Percentiles rank a stretch among this genome's conserved stretches.
phyloP scores from a whole-genome alignment of 2,113 vertebrate genomes.

The Takifugu flavidus region DNA sequence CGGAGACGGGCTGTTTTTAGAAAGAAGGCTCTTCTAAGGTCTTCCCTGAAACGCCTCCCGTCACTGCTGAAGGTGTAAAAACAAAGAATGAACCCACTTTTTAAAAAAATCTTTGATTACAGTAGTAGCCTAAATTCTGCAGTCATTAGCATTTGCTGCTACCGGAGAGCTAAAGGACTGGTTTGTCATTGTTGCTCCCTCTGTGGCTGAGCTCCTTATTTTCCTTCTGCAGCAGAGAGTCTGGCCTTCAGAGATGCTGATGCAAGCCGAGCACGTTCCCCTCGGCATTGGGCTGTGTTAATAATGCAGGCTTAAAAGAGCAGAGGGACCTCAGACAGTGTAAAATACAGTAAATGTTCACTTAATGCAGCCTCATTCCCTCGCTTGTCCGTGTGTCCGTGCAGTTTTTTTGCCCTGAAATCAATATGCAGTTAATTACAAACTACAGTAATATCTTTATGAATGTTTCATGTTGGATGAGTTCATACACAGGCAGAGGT shows the following conservation, averaged over 20 bases:
- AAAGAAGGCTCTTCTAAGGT: slow-evolving; percentile 5
- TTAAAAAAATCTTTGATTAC: slow-evolving; percentile 19
- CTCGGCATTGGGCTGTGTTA: slow-evolving; percentile 39
- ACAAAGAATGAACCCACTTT: slow-evolving; percentile 11
- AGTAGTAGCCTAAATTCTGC: slow-evolving; percentile 14
- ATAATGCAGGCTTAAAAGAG: slow-evolving; percentile 29
- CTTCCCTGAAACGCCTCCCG: slow-evolving; percentile 8
- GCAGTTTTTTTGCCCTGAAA: slow-evolving; percentile 14
- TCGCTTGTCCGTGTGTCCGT: background rate
- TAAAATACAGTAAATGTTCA: slow-evolving; percentile 19
- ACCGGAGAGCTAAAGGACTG: slow-evolving; percentile 28
- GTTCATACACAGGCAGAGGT: slow-evolving; percentile 11
- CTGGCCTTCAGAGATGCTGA: slow-evolving; percentile 25
- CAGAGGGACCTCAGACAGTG: slow-evolving; percentile 7
- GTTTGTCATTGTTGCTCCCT: slow-evolving; percentile 15
- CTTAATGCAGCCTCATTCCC: slow-evolving; percentile 10
- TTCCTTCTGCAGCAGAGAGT: slow-evolving; percentile 20
- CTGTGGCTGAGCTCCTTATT: slow-evolving; percentile 22
- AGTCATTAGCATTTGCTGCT: slow-evolving; percentile 20
- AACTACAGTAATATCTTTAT: slow-evolving; percentile 22
- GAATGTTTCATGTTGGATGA: slow-evolving; percentile 9
- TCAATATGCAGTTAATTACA: slow-evolving; percentile 33
- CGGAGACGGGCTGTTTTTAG: slow-evolving; percentile 22
- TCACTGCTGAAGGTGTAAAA: slow-evolving; percentile 14
- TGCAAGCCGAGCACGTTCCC: slow-evolving; percentile 7